Conservation (phyloP, 2,113 vertebrate species). For the Phocoena phocoena region DNA sequence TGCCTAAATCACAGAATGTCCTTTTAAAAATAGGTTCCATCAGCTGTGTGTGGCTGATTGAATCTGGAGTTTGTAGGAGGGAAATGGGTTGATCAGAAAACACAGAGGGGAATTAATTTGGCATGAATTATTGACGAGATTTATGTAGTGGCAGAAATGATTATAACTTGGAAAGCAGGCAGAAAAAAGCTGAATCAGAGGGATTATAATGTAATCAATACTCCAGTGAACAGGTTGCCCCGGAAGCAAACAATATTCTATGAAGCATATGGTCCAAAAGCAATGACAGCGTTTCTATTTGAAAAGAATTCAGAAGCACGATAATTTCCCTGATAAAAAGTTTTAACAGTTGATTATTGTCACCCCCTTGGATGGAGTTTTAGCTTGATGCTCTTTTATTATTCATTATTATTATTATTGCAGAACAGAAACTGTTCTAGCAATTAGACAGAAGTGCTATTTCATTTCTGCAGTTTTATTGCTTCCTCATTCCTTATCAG, state of each 20-base stretch:
- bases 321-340: not conserved
- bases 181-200: not conserved
- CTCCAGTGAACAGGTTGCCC: not conserved
- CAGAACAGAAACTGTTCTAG: no score
- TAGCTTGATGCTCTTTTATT: not conserved
- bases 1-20: not conserved
- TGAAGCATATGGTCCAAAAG: rapidly evolving
- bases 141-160: not conserved
- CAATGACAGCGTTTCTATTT: rapidly evolving
- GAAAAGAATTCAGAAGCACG: not conserved
- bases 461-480: not conserved
- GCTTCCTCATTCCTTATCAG: not conserved
- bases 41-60: not conserved
- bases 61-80: not conserved
- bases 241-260: rapidly evolving
- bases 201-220: not conserved
- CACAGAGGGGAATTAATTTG: slow-evolving; percentile 3
- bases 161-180: not conserved
- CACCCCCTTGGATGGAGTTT: not conserved
- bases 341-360: not conserved
- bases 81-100: not conserved
- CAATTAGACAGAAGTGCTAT: not conserved
- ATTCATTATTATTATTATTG: no score
- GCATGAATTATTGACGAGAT: not conserved
- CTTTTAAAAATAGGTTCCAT: not conserved